phyloP scores from a whole-genome alignment of 2,113 vertebrate species.

The Ibidorhyncha struthersii region DNA sequence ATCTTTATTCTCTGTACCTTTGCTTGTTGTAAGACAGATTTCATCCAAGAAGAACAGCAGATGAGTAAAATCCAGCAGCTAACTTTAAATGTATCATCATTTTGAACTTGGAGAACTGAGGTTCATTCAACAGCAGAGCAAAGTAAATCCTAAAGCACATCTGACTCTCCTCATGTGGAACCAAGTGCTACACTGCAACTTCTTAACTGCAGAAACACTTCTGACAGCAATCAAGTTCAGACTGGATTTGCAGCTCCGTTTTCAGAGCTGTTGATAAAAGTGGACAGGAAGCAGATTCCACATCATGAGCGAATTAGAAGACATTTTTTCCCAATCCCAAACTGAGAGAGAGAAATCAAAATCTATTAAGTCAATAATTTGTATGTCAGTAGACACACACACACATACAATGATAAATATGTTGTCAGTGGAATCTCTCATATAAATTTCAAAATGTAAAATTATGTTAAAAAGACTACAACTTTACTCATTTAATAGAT shows the following conservation, averaged over 20 bases:
- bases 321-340: not conserved
- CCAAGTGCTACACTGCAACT: not conserved
- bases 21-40: not conserved
- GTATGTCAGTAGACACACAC: not conserved
- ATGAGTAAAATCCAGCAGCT: not conserved
- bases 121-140: not conserved
- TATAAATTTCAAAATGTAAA: not conserved
- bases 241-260: not conserved
- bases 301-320: not conserved
- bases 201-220: slow-evolving; percentile 11
- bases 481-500: not conserved
- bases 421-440: accelerated
- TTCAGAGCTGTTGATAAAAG: not conserved
- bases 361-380: not conserved
- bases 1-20: not conserved
- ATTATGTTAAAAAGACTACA: not conserved
- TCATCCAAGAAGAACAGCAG: not conserved
- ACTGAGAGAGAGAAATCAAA: not conserved
- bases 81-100: not conserved
- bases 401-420: not conserved
- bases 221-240: not conserved
- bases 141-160: slow-evolving; percentile 15
- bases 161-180: slow-evolving; percentile 18
- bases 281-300: not conserved
- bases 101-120: not conserved